Conservation (phyloP, 2,113 vertebrate genomes). For the Antechinus stuartii region DNA sequence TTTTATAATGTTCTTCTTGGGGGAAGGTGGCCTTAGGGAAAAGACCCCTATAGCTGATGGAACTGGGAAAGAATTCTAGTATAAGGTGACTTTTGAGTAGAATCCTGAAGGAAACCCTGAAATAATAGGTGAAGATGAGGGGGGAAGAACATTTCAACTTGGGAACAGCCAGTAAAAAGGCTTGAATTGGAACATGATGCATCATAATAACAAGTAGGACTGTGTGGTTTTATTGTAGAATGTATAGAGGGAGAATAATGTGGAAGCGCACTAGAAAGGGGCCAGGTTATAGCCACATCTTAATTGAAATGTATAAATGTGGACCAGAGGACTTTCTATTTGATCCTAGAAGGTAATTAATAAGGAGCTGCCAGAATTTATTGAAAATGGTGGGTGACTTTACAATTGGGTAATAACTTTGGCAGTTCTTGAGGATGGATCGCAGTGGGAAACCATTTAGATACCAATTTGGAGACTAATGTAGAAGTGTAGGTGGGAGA, state of each 20-base stretch:
- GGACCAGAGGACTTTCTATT: too few relatives aligned
- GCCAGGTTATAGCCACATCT: background rate
- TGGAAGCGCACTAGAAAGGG: background rate
- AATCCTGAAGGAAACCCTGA: background rate
- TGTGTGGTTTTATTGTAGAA: background rate
- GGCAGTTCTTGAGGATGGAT: background rate
- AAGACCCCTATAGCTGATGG: background rate
- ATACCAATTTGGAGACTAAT: background rate
- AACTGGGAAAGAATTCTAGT: background rate
- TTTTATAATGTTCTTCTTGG: too few relatives aligned
- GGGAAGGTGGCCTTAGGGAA: background rate
- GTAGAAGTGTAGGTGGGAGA: background rate
- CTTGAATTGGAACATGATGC: background rate
- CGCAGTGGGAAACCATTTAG: background rate
- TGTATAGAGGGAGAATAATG: background rate
- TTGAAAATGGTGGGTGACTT: background rate
- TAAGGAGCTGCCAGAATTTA: background rate
- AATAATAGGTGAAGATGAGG: background rate
- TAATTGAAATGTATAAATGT: background rate
- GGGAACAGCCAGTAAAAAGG: background rate
- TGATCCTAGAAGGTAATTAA: too few relatives aligned
- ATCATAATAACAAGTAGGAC: background rate
- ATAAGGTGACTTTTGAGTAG: background rate
- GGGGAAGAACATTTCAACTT: background rate
- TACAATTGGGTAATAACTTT: background rate